These are phyloP conservation scores for Acleris cristana DNA, from an alignment of 2,888 invertebrate species.

Conservation along the genomic window DNA sequence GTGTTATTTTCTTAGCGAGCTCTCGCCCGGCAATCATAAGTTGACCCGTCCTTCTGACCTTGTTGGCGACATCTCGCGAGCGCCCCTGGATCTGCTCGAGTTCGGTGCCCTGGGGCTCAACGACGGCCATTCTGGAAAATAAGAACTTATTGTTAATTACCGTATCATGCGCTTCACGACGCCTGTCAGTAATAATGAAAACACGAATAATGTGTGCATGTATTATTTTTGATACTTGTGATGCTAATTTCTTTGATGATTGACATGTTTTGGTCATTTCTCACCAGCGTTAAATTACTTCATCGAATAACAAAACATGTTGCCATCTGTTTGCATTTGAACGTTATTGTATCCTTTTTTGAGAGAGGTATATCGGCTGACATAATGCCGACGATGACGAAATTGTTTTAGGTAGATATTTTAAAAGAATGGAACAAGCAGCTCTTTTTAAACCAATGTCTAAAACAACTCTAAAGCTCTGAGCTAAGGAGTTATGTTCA, in stretches of 20 bases:
- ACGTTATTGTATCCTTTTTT: too few relatives aligned
- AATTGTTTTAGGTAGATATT: too few relatives aligned
- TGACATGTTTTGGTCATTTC: too few relatives aligned
- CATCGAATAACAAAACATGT: too few relatives aligned
- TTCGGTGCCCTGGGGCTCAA: conserved; percentile 32
- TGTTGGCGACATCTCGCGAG: conserved; percentile 24
- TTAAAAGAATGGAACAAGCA: too few relatives aligned
- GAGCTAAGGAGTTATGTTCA: not conserved
- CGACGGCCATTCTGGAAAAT: conserved; percentile 34
- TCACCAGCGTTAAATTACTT: too few relatives aligned
- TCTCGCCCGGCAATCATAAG: too few relatives aligned
- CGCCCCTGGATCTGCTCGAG: conserved; percentile 29
- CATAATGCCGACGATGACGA: too few relatives aligned
- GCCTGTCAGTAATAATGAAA: conserved; percentile 8
- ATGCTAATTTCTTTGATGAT: too few relatives aligned
- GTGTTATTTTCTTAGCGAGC: not conserved
- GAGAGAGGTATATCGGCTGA: too few relatives aligned
- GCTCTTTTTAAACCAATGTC: not conserved
- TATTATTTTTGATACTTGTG: too few relatives aligned
- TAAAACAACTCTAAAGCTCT: not conserved
- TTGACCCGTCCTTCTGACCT: conserved; percentile 16
- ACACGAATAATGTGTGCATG: not conserved
- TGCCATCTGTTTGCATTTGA: too few relatives aligned
- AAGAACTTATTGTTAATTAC: conserved; percentile 5
- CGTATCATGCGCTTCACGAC: conserved; percentile 9